Evolutionary conservation across 2,888 invertebrate genomes (phyloP).

Genomic region (Cephalotes varians): DNA sequence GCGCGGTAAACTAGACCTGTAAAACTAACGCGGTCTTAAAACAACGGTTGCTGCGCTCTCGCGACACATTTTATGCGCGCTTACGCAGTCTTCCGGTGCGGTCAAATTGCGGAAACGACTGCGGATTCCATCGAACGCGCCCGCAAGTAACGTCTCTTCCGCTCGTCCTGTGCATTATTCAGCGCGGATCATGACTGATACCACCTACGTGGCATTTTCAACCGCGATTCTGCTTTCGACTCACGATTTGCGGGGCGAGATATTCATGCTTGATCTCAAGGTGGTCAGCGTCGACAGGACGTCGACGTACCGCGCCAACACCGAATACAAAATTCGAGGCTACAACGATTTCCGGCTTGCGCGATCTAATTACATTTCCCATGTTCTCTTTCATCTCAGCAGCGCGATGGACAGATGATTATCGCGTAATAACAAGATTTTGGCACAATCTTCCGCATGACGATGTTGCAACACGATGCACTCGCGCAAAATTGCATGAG

Average conservation of each 20-base stretch:
- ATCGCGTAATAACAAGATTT: slow-evolving; percentile 3
- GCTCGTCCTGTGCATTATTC: slow-evolving; percentile 82
- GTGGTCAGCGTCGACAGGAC: slow-evolving; percentile 44
- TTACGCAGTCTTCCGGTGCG: neutral
- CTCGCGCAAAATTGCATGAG: neutral
- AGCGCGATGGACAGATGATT: neutral
- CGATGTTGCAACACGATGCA: neutral
- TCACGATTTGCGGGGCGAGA: slow-evolving; percentile 69
- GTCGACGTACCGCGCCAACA: neutral
- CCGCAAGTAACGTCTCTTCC: slow-evolving; percentile 12
- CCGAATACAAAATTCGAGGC: neutral
- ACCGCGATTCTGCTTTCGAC: slow-evolving; percentile 72
- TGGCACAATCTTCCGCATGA: neutral
- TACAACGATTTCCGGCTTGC: neutral
- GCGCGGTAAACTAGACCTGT: slow-evolving; percentile 11
- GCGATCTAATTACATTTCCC: neutral
- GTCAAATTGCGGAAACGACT: slow-evolving; percentile 13
- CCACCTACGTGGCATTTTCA: slow-evolving; percentile 81
- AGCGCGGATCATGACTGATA: slow-evolving; percentile 83
- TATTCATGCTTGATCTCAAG: slow-evolving; percentile 60
- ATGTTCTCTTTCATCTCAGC: neutral
- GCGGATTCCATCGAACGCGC: neutral
- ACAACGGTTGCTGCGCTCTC: slow-evolving; percentile 58
- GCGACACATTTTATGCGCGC: slow-evolving; percentile 64
- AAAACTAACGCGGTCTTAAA: neutral